Evolutionary conservation across 1,140 invertebrate genomes (phyloP), one percentile per base, ranked within the genome.

Genomic region (Cepaea nemoralis): DNA sequence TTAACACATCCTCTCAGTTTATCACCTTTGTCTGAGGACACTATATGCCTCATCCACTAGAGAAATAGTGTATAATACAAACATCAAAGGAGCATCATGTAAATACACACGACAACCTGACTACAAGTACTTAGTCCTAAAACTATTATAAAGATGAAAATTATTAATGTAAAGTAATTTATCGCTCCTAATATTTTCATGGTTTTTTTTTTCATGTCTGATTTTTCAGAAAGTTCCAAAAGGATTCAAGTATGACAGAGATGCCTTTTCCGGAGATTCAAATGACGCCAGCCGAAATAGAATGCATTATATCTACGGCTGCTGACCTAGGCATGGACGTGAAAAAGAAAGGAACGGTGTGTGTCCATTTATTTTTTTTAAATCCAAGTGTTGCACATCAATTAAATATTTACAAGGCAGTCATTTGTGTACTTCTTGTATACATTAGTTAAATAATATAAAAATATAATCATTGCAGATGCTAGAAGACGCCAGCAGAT

Each of bases 221-320:
- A 27, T n/a, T 24, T 70, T 70, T 59, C 75, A 82, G 81, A 31
- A 48, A 50, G n/a, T 82, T 82, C 70, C 39, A 71, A 27, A n/a
- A 77, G 5, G 81, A 82, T 39, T n/a, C 50, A 45, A 31, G 31
- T 59, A 48, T 67, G 42, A 77, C 48, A 37, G 81, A 82, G 39
- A 77, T 77, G 48, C 75, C 74, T 0, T 76, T 82, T 35, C 81
- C 81, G 8, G 24, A 42, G 37, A 77, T 67, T 37, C 37, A 50
- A 31, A 59, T 82, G 67, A 71, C 74, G 10, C 39, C 27, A 35
- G 50, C 75, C 24, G 81, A 82, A 78, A 71, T 82, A 24, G 75
- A 39, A 8, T 82, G 74, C 67, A 70, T 82, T 35, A 33, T 82
- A 35, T 66, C 70, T 37, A 77, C 63, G 31, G 81, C 75, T 33